Percentiles rank a stretch among this genome's conserved stretches.
These are phyloP conservation scores for Lycocorax pyrrhopterus DNA, from an alignment of 2,113 vertebrate species.

Conservation along the genomic window DNA sequence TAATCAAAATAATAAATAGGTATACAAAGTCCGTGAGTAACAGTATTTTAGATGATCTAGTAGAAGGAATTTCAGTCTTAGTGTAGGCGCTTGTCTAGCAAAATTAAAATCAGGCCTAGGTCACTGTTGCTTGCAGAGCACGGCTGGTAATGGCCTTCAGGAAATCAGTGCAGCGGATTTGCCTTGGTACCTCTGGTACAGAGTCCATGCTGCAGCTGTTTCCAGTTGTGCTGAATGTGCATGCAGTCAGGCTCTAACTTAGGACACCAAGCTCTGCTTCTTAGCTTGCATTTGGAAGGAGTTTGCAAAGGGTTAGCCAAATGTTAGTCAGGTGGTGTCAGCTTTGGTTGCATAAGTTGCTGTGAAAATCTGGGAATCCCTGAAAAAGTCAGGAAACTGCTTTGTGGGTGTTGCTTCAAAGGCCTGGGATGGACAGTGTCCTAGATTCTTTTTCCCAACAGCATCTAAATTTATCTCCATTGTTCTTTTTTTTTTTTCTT, in stretches of 20 bases:
- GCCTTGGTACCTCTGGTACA: not conserved
- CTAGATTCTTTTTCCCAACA: conserved; percentile 87
- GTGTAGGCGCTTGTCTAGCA: not conserved
- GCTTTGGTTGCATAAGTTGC: conserved; percentile 6
- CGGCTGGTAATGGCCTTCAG: not conserved
- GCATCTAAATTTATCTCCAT: conserved; percentile 90
- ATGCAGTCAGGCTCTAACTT: not conserved
- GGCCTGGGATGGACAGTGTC: conserved; percentile 72
- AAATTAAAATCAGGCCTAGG: not conserved
- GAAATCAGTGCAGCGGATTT: not conserved
- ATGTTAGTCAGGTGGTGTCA: conserved; percentile 43
- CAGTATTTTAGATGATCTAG: not conserved
- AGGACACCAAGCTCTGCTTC: not conserved
- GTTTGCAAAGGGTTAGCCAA: conserved; percentile 50
- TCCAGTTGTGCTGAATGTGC: not conserved
- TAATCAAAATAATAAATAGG: not conserved
- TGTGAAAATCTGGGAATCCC: conserved; percentile 63
- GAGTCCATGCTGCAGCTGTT: not conserved
- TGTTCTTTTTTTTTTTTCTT: conserved; percentile 74
- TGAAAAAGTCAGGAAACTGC: conserved; percentile 74
- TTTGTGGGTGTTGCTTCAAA: conserved; percentile 72
- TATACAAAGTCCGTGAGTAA: not conserved
- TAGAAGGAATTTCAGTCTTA: not conserved
- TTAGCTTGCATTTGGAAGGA: conserved; percentile 38
- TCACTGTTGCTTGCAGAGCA: not conserved